Conservation (phyloP, 2,797 vertebrate species). For the Falco rusticolus region DNA sequence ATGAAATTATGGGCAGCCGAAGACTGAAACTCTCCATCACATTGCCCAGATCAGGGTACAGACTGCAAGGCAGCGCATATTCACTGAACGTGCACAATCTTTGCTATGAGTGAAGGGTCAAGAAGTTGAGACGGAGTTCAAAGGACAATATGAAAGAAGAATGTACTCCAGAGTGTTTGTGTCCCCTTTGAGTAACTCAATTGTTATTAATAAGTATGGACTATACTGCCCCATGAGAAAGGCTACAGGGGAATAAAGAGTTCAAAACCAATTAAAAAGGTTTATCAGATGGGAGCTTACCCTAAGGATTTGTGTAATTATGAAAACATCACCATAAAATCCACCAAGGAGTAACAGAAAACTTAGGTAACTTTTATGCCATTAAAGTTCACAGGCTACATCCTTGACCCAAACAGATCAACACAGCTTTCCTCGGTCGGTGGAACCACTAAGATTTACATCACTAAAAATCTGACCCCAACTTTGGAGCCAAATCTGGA, state of each 20-base stretch:
- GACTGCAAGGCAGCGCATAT: not conserved
- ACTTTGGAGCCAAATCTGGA: not conserved
- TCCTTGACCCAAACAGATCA: not conserved
- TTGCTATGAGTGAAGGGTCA: not conserved
- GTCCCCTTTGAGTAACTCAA: not conserved
- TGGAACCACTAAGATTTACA: not conserved
- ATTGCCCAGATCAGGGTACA: not conserved
- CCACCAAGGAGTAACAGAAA: not conserved
- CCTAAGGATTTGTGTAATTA: not conserved
- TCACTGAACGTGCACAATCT: not conserved
- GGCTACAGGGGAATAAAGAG: not conserved
- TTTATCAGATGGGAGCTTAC: not conserved
- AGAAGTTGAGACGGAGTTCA: not conserved
- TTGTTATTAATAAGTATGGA: not conserved
- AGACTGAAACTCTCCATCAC: not conserved
- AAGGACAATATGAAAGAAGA: not conserved
- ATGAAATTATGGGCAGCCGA: not conserved
- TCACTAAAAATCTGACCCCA: not conserved
- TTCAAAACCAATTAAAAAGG: not conserved
- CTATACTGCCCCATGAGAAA: not conserved
- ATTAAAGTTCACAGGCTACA: not conserved
- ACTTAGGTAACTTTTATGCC: not conserved
- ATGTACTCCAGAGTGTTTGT: not conserved
- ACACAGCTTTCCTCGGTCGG: not conserved
- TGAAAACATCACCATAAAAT: not conserved